These are phyloP conservation scores for Colius striatus DNA, from an alignment of 2,113 vertebrate genomes.

Conservation along the genomic window DNA sequence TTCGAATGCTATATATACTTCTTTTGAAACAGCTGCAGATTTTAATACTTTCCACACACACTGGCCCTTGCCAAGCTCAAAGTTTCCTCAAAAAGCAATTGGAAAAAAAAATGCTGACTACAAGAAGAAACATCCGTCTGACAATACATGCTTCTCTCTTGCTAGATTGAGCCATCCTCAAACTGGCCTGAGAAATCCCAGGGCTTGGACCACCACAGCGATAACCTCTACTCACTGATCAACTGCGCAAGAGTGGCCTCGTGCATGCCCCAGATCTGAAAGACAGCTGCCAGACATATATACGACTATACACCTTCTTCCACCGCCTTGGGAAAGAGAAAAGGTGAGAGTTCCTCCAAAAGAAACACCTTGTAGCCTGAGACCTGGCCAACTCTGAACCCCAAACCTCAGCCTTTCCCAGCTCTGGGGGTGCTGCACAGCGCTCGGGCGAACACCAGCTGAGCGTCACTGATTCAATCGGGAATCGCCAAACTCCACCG, in stretches of 20 bases:
- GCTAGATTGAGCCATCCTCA: not conserved
- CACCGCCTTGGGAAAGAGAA: not conserved
- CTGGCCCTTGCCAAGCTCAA: slow-evolving; percentile 18
- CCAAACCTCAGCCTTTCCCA: not conserved
- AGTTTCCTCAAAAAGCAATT: slow-evolving; percentile 45
- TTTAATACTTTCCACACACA: slow-evolving; percentile 35
- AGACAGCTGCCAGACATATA: rapidly evolving
- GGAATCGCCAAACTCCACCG: rapidly evolving
- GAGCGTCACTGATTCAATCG: not conserved
- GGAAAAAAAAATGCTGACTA: not conserved
- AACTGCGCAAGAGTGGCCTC: not conserved
- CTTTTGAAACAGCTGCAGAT: slow-evolving; percentile 26
- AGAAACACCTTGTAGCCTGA: not conserved
- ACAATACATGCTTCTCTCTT: not conserved
- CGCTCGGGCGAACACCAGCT: not conserved
- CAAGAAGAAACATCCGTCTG: slow-evolving; percentile 20
- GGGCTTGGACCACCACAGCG: not conserved
- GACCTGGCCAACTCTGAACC: not conserved
- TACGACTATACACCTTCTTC: not conserved
- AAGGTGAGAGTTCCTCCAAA: not conserved
- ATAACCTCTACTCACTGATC: not conserved
- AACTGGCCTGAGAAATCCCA: not conserved
- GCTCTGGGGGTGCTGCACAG: not conserved
- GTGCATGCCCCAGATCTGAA: not conserved
- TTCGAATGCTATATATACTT: slow-evolving; percentile 49